Percentiles rank a stretch among this genome's conserved stretches.
Conservation (phyloP, 2,797 vertebrate species). For the Synaphobranchus kaupii region DNA sequence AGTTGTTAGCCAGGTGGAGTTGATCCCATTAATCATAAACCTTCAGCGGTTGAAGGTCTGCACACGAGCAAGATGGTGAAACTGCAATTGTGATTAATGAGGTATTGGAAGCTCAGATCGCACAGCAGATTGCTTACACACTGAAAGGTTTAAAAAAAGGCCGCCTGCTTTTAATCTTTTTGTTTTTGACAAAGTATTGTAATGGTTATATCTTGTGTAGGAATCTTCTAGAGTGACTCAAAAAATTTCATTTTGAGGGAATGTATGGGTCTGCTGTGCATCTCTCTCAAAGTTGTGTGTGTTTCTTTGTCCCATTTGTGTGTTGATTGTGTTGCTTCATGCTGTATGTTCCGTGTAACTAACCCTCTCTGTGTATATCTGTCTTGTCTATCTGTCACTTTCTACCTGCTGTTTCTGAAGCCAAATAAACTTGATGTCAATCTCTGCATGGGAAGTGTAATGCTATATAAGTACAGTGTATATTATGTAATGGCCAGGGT, state of each 20-base stretch:
- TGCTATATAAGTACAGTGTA: neutral
- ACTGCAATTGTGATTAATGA: neutral
- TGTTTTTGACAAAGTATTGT: neutral
- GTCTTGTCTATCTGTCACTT: constrained; percentile 3
- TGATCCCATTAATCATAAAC: neutral
- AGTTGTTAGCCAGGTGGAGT: neutral
- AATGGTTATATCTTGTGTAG: neutral
- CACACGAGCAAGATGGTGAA: neutral
- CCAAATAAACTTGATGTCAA: constrained; percentile 53
- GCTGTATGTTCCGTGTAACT: neutral
- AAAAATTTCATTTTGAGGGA: neutral
- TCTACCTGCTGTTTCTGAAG: constrained; percentile 41
- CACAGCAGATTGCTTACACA: neutral
- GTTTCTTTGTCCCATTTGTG: neutral
- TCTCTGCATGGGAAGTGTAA: constrained; percentile 49
- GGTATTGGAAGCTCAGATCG: neutral
- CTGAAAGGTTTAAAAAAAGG: neutral
- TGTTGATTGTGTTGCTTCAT: neutral
- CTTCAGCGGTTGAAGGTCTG: neutral
- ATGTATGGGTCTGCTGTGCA: neutral
- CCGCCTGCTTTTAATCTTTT: neutral
- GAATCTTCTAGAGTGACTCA: neutral
- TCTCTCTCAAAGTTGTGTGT: neutral
- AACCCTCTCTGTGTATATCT: neutral
- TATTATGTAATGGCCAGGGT: neutral